Evolutionary conservation across 37 sponge, comb jelly and placozoan genomes (phyloP), one percentile per base, ranked within the genome.

Genomic region (Aphrocallistes beatrix): DNA sequence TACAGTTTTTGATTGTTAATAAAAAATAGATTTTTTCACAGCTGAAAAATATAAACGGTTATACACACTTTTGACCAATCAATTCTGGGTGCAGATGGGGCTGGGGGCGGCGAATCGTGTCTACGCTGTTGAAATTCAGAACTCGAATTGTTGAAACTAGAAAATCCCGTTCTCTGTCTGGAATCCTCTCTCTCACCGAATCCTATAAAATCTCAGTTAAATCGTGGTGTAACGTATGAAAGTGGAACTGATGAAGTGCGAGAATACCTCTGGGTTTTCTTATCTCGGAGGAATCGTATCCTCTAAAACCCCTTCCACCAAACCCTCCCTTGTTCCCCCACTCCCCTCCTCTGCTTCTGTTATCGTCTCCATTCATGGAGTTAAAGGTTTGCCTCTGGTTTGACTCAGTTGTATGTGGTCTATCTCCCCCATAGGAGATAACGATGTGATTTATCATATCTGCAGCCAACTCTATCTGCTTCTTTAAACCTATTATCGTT

Each of bases 61-160:
- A 86, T 83, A 17, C 51, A 86, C 88, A 92, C 82, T 88, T 92
- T 69, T 88, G 85, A 82, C 87, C 87, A 39, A 82, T 60, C 21
- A 19, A 60, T 60, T 60, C 34, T 60, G 3, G 75, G 75, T 8
- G 75, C 34, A 25, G 75, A 28, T 3, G 75, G 25, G 8, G 75
- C 34, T 60, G 75, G 8, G 10, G 75, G 49, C 17, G 49, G 49
- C 17, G 49, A 19, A 19, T 60, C 75, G 34, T 3, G 25, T 8
- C n/a, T 60, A 25, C n/a, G 75, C n/a, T 60, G 75, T 28, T 60
- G 75, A 60, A 30, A 19, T 3, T 30, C 75, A 60, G n/a, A 60
- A 60, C 21, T 47, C 17, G 17, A 21, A 47, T 17, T 60, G 34
- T 60, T 60, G 8, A 30, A 60, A 60, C n/a, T 60, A 13, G 75